Conservation (phyloP, 2,797 vertebrate species). For the Leptatherina wallacei region DNA sequence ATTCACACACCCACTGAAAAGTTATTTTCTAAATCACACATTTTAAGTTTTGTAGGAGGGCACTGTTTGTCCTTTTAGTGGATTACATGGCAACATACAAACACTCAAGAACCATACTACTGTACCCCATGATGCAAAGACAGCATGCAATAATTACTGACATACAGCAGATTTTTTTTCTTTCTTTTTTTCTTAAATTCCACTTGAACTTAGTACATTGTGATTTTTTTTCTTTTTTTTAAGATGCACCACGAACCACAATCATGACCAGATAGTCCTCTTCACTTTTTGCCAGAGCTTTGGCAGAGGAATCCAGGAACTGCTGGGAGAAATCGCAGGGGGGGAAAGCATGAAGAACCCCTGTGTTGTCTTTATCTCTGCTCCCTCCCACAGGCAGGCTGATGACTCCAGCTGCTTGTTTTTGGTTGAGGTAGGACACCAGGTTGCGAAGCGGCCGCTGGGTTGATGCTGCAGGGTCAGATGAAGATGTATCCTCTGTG, state of each 20-base stretch:
- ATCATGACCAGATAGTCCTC: slow-evolving; percentile 99
- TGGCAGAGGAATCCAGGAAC: slow-evolving; percentile 98
- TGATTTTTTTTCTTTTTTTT: slow-evolving; percentile 74
- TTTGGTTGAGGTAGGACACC: slow-evolving; percentile 99
- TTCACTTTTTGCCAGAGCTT: slow-evolving; percentile 98
- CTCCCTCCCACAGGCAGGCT: slow-evolving; percentile 97
- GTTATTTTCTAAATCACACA: slow-evolving; percentile 51
- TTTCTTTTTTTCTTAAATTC: slow-evolving; percentile 68
- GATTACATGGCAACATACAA: slow-evolving; percentile 75
- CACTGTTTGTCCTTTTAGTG: slow-evolving; percentile 72
- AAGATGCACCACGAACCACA: slow-evolving; percentile 98
- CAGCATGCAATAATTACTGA: slow-evolving; percentile 86
- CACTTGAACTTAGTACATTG: slow-evolving; percentile 71
- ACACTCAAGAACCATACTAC: slow-evolving; percentile 78
- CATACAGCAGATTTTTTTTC: slow-evolving; percentile 70
- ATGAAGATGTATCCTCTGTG: slow-evolving; percentile 85
- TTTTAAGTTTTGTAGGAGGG: slow-evolving; percentile 52
- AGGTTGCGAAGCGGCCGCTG: slow-evolving; percentile 98
- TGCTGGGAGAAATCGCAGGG: slow-evolving; percentile 99
- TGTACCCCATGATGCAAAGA: slow-evolving; percentile 92
- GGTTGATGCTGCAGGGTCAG: slow-evolving; percentile 89
- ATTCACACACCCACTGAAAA: slow-evolving; percentile 45
- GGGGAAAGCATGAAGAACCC: slow-evolving; percentile 98
- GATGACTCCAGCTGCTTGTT: slow-evolving; percentile 99
- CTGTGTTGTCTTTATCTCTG: slow-evolving; percentile 98